A percentile compares a stretch with the other conserved stretches of the same genome.
phyloP scores from a whole-genome alignment of 1,140 invertebrate species.

The Leptinotarsa lineolata region DNA sequence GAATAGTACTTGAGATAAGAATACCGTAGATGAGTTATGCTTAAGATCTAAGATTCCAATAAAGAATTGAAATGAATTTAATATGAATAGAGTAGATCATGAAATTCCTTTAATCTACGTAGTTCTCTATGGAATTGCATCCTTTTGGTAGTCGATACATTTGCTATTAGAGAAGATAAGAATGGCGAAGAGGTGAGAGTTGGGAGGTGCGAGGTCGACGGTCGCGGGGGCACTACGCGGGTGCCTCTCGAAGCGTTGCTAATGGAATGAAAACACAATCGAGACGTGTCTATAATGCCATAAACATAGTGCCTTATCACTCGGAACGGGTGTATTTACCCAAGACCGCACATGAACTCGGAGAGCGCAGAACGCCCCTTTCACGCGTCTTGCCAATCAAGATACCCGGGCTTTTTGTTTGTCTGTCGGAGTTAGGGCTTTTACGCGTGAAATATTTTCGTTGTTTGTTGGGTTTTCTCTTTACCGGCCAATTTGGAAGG shows the following conservation, averaged over 20 bases:
- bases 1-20: too few species aligned
- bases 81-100: neutral
- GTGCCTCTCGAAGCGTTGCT: conserved; percentile 16
- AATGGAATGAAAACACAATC: conserved; percentile 45
- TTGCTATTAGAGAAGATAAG: neutral
- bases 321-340: conserved; percentile 21
- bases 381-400: conserved; percentile 36
- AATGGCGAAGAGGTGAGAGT: neutral
- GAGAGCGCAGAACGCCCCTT: conserved; percentile 11
- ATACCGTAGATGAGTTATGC: too few species aligned
- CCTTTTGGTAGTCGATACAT: neutral
- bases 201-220: neutral
- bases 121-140: neutral
- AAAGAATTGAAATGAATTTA: neutral
- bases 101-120: neutral
- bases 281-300: conserved; percentile 40
- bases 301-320: conserved; percentile 35
- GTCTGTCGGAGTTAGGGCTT: conserved; percentile 14
- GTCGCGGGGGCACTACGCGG: neutral
- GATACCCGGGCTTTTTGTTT: conserved; percentile 33
- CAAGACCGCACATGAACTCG: conserved; percentile 35
- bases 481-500: neutral
- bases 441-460: conserved; percentile 26
- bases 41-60: too few species aligned
- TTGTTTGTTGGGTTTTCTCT: conserved; percentile 20